Evolutionary conservation across 2,113 vertebrate genomes (phyloP).

Genomic region (Phodopus roborovskii): DNA sequence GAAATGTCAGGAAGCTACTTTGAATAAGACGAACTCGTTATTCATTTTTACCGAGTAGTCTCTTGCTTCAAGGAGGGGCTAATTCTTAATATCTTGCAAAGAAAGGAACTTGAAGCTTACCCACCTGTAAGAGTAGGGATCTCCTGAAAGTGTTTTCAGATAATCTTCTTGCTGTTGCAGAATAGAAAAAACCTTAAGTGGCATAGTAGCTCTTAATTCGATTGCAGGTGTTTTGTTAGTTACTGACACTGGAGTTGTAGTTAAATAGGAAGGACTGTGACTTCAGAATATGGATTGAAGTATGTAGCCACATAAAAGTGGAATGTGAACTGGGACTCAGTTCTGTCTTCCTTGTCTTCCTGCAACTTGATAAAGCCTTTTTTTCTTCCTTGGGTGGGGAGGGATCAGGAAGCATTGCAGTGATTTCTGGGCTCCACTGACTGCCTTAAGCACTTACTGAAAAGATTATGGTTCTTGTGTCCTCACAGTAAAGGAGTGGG

Average conservation of each 20-base stretch:
- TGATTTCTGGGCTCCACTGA: slow-evolving; percentile 14
- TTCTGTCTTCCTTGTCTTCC: slow-evolving; percentile 12
- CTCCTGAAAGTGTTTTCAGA: slow-evolving; percentile 37
- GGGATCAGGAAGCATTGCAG: neutral
- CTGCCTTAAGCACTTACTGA: slow-evolving; percentile 10
- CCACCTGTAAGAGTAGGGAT: neutral
- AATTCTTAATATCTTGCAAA: neutral
- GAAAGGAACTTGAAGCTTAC: slow-evolving; percentile 13
- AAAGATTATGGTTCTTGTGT: neutral
- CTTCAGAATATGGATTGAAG: neutral
- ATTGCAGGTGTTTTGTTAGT: neutral
- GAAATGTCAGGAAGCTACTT: neutral
- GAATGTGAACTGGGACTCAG: slow-evolving; percentile 2
- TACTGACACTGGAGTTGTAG: neutral
- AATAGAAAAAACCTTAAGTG: slow-evolving; percentile 44
- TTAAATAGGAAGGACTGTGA: slow-evolving; percentile 40
- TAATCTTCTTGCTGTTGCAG: slow-evolving; percentile 26
- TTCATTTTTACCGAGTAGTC: neutral
- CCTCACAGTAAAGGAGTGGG: neutral
- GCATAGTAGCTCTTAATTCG: slow-evolving; percentile 30
- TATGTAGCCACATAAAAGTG: neutral
- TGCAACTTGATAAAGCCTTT: neutral
- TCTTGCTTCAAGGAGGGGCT: neutral
- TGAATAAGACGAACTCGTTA: neutral
- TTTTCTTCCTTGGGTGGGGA: neutral